Evolutionary conservation across 2,888 invertebrate genomes (phyloP), one percentile per base, ranked within the genome.

Genomic region (Laspeyria flexula): DNA sequence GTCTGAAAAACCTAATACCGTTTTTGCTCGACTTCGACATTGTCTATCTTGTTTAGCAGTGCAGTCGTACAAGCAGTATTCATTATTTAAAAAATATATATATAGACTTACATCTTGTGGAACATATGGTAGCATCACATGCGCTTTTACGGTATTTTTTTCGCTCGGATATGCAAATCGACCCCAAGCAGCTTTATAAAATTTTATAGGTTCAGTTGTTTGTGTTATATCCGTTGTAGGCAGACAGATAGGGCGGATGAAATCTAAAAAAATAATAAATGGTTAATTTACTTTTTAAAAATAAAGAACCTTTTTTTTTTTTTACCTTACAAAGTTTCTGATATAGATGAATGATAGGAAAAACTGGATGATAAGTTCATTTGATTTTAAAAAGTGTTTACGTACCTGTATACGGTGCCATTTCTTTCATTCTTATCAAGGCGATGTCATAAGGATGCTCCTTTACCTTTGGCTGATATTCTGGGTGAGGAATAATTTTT

Each of bases 391-490:
- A 12, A 1, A 4, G 5, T 23, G 9, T 1, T 0, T 9, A 41
- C 38, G 13, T n/a, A 44, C 50, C 44, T 40, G 44, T 51, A 6
- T 31, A 50, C 1, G 56, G 52, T 15, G 50, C 63, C 3, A 3
- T n/a, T 16, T 47, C 11, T 21, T 41, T 40, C 43, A 63, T 10
- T 10, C 38, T 55, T 11, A 63, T 53, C 23, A 63, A 43, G 1
- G 29, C 60, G 13, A 63, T 60, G 29, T 63, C 56, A 5, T 56
- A 29, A 6, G 3, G 2, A 1, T 4, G 4, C 1, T 1, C 0
- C 3, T 1, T 15, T 3, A 1, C 0, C 1, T 10, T 23, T n/a
- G n/a, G n/a, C n/a, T 3, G 0, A 18, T 29, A 50, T 1, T 44
- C 23, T 3, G 43, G 50, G 25, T 61, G 56, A 15, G 46, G 27